These are phyloP conservation scores for Paratilapia polleni DNA, from an alignment of 2,113 vertebrate species.

Conservation along the genomic window DNA sequence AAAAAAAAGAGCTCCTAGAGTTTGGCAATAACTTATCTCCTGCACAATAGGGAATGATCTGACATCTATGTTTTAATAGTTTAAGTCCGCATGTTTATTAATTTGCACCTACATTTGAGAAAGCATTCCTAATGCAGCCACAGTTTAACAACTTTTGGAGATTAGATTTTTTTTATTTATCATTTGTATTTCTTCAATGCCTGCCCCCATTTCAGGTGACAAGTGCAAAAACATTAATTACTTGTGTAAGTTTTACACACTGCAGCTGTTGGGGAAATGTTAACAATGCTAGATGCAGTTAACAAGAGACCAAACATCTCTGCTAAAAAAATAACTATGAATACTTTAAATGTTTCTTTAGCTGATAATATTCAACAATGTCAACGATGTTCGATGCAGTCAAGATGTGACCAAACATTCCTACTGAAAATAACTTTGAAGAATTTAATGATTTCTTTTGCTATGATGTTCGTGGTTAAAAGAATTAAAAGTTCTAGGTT, in stretches of 20 bases:
- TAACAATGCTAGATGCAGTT: background rate
- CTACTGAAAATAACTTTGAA: background rate
- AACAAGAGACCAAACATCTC: background rate
- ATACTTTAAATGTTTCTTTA: background rate
- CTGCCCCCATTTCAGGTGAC: background rate
- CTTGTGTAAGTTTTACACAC: background rate
- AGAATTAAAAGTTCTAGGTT: background rate
- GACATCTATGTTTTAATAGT: too few species aligned
- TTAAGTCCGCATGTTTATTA: background rate
- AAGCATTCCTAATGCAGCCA: background rate
- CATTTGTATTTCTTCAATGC: background rate
- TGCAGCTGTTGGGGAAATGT: conserved; percentile 19
- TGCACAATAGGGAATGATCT: too few species aligned
- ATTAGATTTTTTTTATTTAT: background rate
- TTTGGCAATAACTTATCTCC: too few species aligned
- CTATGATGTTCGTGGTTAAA: background rate
- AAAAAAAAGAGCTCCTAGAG: too few species aligned
- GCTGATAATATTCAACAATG: background rate
- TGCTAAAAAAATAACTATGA: background rate
- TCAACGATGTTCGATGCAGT: background rate
- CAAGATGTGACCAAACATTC: background rate
- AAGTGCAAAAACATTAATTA: background rate
- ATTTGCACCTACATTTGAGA: background rate
- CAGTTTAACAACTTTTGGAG: background rate
- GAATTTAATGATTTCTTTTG: background rate